A percentile compares a stretch with the other conserved stretches of the same genome.
These are phyloP conservation scores for Mola mola DNA, from an alignment of 2,113 vertebrate genomes.

Conservation along the genomic window DNA sequence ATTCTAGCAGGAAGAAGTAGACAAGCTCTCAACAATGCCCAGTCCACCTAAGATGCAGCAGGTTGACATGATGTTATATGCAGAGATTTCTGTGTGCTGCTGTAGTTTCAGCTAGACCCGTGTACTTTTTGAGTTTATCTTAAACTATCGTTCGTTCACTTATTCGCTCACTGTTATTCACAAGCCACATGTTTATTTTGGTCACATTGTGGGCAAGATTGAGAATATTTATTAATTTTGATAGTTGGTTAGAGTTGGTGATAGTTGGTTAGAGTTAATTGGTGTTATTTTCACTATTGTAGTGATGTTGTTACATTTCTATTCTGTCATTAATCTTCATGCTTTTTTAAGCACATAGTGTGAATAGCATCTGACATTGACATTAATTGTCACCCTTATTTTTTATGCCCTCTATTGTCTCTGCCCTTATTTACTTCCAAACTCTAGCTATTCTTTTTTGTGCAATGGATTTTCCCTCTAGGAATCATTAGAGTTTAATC, in stretches of 20 bases:
- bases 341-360: conserved; percentile 1
- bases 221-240: background rate
- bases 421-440: conserved; percentile 32
- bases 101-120: too few species aligned
- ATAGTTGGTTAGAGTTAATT: too few species aligned
- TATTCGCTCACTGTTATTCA: background rate
- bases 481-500: conserved; percentile 70
- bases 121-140: too few species aligned
- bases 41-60: too few species aligned
- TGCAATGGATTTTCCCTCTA: conserved; percentile 47
- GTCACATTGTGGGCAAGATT: background rate
- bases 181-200: too few species aligned
- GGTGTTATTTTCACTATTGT: background rate
- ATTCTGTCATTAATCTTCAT: conserved; percentile 5
- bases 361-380: background rate
- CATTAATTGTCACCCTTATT: conserved; percentile 25
- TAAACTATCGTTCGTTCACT: background rate
- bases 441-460: conserved; percentile 37
- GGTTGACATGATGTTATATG: too few species aligned
- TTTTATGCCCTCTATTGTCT: conserved; percentile 49
- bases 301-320: background rate
- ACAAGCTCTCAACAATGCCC: conserved; percentile 6
- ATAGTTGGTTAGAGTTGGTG: too few species aligned
- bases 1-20: conserved; percentile 12
- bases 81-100: too few species aligned